A percentile compares a stretch with the other conserved stretches of the same genome.
Evolutionary conservation across 2,888 invertebrate species (phyloP).

Genomic region (Chironomus riparius): DNA sequence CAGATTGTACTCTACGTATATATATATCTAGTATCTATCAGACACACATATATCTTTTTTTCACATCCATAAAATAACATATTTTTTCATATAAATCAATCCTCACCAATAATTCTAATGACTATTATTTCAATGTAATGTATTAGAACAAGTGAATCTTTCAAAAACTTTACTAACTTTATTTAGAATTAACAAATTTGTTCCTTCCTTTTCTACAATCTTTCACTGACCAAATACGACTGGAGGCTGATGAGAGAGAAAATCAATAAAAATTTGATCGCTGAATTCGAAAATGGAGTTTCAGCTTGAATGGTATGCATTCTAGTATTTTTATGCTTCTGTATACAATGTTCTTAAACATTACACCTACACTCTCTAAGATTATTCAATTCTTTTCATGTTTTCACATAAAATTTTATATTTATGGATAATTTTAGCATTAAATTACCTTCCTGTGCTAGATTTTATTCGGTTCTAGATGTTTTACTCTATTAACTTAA

Average conservation of each 20-base stretch:
- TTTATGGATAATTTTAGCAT: not conserved
- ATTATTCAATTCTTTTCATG: not conserved
- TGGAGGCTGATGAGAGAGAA: constrained; percentile 23
- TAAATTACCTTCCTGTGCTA: not conserved
- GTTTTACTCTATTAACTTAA: not conserved
- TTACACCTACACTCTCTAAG: constrained; percentile 9
- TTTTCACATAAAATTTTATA: not conserved
- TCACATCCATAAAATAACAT: not conserved
- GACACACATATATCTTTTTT: not conserved
- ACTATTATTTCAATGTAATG: not conserved
- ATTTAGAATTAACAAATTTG: not conserved
- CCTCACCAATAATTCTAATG: not conserved
- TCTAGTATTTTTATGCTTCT: constrained; percentile 24
- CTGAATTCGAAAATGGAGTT: constrained; percentile 27
- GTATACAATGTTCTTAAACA: constrained; percentile 1
- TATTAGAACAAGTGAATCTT: not conserved
- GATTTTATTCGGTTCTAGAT: too few species aligned
- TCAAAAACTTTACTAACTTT: not conserved
- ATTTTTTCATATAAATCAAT: not conserved
- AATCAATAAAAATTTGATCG: constrained; percentile 26
- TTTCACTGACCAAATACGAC: constrained; percentile 23
- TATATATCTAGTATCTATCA: not conserved
- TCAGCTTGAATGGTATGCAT: constrained; percentile 13
- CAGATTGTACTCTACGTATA: not conserved
- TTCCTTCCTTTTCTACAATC: not conserved